Evolutionary conservation across 2,888 invertebrate species (phyloP), one percentile per base, ranked within the genome.

Genomic region (Epiblema foenella): DNA sequence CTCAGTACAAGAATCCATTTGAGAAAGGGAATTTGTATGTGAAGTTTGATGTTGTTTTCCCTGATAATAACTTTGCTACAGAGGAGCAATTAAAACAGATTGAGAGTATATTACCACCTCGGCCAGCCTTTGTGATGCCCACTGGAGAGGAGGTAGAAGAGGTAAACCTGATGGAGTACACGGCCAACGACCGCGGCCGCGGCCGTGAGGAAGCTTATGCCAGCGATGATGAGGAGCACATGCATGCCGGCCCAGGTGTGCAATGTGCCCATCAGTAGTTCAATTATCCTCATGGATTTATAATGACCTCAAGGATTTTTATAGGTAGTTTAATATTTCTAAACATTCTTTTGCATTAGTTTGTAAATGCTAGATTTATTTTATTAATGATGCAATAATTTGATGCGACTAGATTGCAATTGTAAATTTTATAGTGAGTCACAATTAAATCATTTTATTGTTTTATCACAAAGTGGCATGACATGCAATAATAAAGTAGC

Each of bases 11-110:
- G 84, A 97, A 96, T 88, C 97, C 98, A 8, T 96, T 97, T 85
- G 97, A 97, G 80, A 96, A 95, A 85, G 99, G 99, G 67, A 96
- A 98, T 87, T 92, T 99, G 63, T 96, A 96, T 83, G 95, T 99
- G 69, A 96, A 97, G 79, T 98, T 99, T 93, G 95, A 96, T 80
- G 96, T 99, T 67, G 94, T 95, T 73, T 98, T 98, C 90, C 99
- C 99, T 54, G 94, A 95, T 52, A 96, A 96, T 79, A 94, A 98
- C 83, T 98, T 98, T 91, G 95, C 96, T 42, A 94, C 94, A 75
- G 95, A 95, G 76, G 94, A 94, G 67, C 95, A 95, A 79, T 83
- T 96, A 77, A 90, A 96, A 93, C 89, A 95, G 81, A 91, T 98
- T 75, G 98, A 98, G 87, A 91, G 90, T 63, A 85, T 97, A 69